These are phyloP conservation scores for Eupithecia dodoneata DNA, from an alignment of 2,888 invertebrate genomes.

Conservation along the genomic window DNA sequence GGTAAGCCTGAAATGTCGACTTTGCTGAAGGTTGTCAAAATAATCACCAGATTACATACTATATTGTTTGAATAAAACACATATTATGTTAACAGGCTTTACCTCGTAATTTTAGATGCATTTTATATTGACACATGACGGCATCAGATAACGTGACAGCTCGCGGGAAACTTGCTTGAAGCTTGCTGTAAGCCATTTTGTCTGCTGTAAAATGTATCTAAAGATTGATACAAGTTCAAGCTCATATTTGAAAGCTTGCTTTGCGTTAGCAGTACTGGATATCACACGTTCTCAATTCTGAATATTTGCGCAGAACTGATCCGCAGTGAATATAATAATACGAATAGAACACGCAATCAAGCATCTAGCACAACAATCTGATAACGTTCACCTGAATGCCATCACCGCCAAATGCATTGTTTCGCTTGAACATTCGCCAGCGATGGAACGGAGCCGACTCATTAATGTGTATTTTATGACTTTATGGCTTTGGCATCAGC, in stretches of 20 bases:
- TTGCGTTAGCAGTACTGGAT: background rate
- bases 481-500: background rate
- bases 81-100: background rate
- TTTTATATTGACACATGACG: background rate
- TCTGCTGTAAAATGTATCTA: background rate
- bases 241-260: background rate
- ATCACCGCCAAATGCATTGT: constrained; percentile 42
- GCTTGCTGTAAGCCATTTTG: background rate
- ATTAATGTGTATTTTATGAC: constrained; percentile 7
- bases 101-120: background rate
- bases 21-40: too few species aligned
- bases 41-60: too few species aligned
- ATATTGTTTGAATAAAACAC: too few species aligned
- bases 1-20: too few species aligned
- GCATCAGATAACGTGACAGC: background rate
- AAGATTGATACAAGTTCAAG: too few species aligned
- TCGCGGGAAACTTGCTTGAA: background rate
- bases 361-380: constrained; percentile 45
- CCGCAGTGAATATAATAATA: constrained; percentile 7
- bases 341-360: constrained; percentile 27
- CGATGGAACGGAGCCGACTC: background rate
- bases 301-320: background rate
- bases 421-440: constrained; percentile 50
- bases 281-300: background rate
- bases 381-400: constrained; percentile 49